Percentiles rank a stretch among this genome's conserved stretches.
These are phyloP conservation scores for Thera obeliscata DNA, from an alignment of 2,888 invertebrate species.

Conservation along the genomic window DNA sequence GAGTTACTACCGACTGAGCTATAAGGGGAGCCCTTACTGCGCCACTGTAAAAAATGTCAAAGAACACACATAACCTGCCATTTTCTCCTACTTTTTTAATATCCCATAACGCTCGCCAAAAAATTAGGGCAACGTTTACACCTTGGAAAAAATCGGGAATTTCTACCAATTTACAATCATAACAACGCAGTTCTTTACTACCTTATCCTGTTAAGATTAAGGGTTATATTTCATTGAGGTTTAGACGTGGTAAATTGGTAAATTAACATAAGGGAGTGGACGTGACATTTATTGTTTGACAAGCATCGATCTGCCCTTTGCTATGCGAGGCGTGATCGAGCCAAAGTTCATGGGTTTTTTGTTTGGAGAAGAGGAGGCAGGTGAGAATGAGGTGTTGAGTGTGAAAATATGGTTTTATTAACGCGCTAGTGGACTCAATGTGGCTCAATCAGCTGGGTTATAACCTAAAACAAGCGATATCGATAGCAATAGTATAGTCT, in stretches of 20 bases:
- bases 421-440: too few species aligned
- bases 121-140: slow-evolving; percentile 79
- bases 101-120: slow-evolving; percentile 68
- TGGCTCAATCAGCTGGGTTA: too few species aligned
- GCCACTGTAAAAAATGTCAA: slow-evolving; percentile 14
- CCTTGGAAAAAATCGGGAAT: slow-evolving; percentile 76
- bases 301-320: slow-evolving; percentile 84
- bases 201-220: slow-evolving; percentile 42
- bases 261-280: slow-evolving; percentile 80
- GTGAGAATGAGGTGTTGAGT: slow-evolving; percentile 15
- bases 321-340: slow-evolving; percentile 77
- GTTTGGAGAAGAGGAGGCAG: slow-evolving; percentile 23
- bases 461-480: too few species aligned
- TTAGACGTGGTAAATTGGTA: slow-evolving; percentile 34
- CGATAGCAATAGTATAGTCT: too few species aligned
- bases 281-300: slow-evolving; percentile 85
- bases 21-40: too few species aligned
- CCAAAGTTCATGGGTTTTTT: slow-evolving; percentile 68
- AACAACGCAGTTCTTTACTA: slow-evolving; percentile 36
- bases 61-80: slow-evolving; percentile 39
- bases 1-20: too few species aligned
- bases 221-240: slow-evolving; percentile 42
- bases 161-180: slow-evolving; percentile 44
- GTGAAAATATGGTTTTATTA: not conserved
- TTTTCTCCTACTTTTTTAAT: slow-evolving; percentile 57